phyloP scores from a whole-genome alignment of 2,888 invertebrate species.

The Fragum sueziense region DNA sequence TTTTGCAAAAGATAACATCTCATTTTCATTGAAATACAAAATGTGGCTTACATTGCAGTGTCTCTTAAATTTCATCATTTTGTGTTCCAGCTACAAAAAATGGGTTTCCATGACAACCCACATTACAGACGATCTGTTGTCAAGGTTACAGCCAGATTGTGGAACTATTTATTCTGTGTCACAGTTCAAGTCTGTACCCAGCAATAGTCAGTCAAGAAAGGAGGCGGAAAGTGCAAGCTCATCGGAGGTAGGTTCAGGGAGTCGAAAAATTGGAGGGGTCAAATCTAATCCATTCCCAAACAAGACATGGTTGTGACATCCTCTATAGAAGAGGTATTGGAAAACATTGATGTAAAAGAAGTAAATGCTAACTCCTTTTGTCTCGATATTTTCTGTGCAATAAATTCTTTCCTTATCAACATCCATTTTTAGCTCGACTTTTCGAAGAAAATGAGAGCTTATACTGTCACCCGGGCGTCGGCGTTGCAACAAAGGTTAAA shows the following conservation, averaged over 20 bases:
- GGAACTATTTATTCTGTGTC: conserved; percentile 91
- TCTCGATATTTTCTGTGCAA: too few species aligned
- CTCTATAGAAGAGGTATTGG: neutral
- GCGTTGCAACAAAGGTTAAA: too few species aligned
- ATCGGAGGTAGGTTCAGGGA: neutral
- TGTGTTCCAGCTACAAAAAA: conserved; percentile 88
- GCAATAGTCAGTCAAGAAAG: conserved; percentile 67
- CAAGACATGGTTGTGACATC: neutral
- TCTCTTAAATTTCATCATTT: too few species aligned
- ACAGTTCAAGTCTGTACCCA: conserved; percentile 86
- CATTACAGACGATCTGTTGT: conserved; percentile 86
- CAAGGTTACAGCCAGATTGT: conserved; percentile 87
- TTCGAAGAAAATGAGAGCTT: too few species aligned
- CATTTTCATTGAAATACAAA: too few species aligned
- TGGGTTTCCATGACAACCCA: conserved; percentile 91
- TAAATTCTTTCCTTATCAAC: too few species aligned
- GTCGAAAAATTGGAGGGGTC: neutral
- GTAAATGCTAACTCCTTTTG: conserved; percentile 31
- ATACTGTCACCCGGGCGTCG: too few species aligned
- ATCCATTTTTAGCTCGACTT: too few species aligned
- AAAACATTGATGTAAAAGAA: neutral
- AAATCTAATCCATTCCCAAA: neutral
- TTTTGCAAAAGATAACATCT: too few species aligned
- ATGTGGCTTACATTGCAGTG: too few species aligned
- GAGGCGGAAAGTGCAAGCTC: conserved; percentile 6